Evolutionary conservation across 2,797 vertebrate species (phyloP).

Genomic region (Trachops cirrhosus): DNA sequence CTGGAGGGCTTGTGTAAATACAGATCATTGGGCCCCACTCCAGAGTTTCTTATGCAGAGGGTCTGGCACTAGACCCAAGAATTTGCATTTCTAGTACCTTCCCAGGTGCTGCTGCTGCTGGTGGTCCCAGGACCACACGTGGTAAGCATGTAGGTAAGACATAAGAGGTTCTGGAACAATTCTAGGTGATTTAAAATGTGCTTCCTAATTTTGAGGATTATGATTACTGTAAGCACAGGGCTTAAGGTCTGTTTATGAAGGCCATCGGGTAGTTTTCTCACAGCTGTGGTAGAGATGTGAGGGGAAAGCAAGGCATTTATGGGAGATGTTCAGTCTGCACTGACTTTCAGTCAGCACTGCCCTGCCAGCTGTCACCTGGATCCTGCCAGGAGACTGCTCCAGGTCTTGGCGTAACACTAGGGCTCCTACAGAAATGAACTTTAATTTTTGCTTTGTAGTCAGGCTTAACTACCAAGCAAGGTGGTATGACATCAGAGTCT

Average conservation of each 20-base stretch:
- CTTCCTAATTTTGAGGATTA: background rate
- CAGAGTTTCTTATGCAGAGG: background rate
- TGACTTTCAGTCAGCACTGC: background rate
- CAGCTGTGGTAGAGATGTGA: background rate
- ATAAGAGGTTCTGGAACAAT: background rate
- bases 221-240: background rate
- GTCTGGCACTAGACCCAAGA: background rate
- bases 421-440: background rate
- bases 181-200: background rate
- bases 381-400: conserved; percentile 16
- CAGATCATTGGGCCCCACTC: too few species aligned
- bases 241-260: background rate
- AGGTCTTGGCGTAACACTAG: background rate
- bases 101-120: background rate
- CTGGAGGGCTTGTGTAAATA: background rate
- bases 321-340: background rate
- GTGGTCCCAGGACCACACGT: background rate
- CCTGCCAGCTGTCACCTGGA: conserved; percentile 42
- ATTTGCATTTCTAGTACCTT: background rate
- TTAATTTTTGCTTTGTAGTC: background rate
- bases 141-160: background rate
- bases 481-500: background rate
- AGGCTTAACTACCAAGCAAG: background rate
- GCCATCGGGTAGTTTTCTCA: background rate
- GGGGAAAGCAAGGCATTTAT: background rate